Percentiles rank a stretch among this genome's conserved stretches.
Conservation (phyloP, 1,140 invertebrate genomes). For the Drosophila pandora region DNA sequence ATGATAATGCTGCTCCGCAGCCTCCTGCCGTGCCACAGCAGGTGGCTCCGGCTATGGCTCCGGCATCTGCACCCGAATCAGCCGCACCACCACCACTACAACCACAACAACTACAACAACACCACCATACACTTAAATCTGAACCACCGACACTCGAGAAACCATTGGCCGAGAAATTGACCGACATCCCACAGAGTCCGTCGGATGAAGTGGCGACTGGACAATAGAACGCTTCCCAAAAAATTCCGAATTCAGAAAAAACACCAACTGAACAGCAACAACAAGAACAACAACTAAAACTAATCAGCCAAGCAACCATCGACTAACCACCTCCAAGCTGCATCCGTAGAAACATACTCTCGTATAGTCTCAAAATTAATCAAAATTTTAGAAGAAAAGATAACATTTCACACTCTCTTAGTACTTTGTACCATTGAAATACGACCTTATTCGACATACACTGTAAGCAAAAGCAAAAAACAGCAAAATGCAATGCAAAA, state of each 20-base stretch:
- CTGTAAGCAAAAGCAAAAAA: constrained; percentile 68
- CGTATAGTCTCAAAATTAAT: constrained; percentile 35
- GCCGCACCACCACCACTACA: constrained; percentile 53
- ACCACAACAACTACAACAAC: constrained; percentile 58
- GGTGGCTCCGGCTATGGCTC: constrained; percentile 34
- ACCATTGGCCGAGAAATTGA: constrained; percentile 79
- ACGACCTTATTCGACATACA: constrained; percentile 55
- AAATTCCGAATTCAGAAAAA: constrained; percentile 29
- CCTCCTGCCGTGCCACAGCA: constrained; percentile 64
- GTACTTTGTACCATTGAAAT: constrained; percentile 43
- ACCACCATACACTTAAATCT: constrained; percentile 69
- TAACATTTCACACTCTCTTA: constrained; percentile 64
- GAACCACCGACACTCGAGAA: constrained; percentile 79
- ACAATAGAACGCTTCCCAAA: constrained; percentile 59
- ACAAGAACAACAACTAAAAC: constrained; percentile 40
- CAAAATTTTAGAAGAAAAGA: constrained; percentile 24
- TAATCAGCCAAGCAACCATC: constrained; percentile 41
- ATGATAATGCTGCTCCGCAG: constrained; percentile 65
- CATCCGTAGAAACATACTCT: constrained; percentile 43
- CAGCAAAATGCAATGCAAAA: constrained; percentile 37
- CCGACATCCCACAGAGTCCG: constrained; percentile 70
- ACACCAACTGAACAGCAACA: constrained; percentile 30
- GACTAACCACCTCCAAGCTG: constrained; percentile 47
- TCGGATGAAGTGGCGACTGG: constrained; percentile 71
- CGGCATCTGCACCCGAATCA: constrained; percentile 55